These are phyloP conservation scores for Lagria hirta DNA, from an alignment of 2,888 invertebrate genomes.

Conservation along the genomic window DNA sequence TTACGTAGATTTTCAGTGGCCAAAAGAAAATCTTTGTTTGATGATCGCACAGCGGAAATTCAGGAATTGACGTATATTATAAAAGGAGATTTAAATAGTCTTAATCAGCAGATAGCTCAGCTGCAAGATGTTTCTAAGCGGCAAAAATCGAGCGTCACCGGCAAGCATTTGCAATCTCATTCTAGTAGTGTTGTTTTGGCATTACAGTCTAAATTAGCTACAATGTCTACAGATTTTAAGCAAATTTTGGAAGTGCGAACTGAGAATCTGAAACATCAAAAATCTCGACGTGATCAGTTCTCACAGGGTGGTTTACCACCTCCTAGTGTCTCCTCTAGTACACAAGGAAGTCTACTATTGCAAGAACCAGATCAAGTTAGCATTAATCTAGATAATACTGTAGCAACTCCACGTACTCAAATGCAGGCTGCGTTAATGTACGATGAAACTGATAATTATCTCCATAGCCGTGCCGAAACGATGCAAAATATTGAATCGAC, in stretches of 20 bases:
- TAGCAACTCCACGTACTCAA: slow-evolving; percentile 54
- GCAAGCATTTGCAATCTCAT: slow-evolving; percentile 84
- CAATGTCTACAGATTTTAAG: slow-evolving; percentile 97
- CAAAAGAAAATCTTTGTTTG: slow-evolving; percentile 96
- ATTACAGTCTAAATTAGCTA: slow-evolving; percentile 90
- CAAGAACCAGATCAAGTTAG: slow-evolving; percentile 73
- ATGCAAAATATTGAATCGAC: slow-evolving; percentile 99
- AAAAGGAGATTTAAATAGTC: slow-evolving; percentile 90
- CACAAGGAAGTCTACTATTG: slow-evolving; percentile 54
- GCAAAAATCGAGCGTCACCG: slow-evolving; percentile 63
- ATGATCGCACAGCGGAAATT: slow-evolving; percentile 94
- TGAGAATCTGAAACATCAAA: slow-evolving; percentile 96
- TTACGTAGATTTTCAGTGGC: slow-evolving; percentile 87
- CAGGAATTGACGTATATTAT: slow-evolving; percentile 97
- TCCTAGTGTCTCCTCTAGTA: slow-evolving; percentile 58
- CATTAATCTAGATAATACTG: slow-evolving; percentile 75
- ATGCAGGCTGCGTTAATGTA: slow-evolving; percentile 74
- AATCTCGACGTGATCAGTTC: slow-evolving; percentile 89
- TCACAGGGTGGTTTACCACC: slow-evolving; percentile 70
- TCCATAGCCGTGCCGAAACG: slow-evolving; percentile 91
- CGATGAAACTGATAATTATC: slow-evolving; percentile 86
- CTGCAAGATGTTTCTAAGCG: slow-evolving; percentile 79
- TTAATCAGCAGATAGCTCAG: slow-evolving; percentile 96
- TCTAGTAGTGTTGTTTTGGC: slow-evolving; percentile 91
- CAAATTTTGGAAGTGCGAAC: slow-evolving; percentile 96